These are phyloP conservation scores for Gortyna flavago DNA, from an alignment of 2,888 invertebrate species.

Conservation along the genomic window DNA sequence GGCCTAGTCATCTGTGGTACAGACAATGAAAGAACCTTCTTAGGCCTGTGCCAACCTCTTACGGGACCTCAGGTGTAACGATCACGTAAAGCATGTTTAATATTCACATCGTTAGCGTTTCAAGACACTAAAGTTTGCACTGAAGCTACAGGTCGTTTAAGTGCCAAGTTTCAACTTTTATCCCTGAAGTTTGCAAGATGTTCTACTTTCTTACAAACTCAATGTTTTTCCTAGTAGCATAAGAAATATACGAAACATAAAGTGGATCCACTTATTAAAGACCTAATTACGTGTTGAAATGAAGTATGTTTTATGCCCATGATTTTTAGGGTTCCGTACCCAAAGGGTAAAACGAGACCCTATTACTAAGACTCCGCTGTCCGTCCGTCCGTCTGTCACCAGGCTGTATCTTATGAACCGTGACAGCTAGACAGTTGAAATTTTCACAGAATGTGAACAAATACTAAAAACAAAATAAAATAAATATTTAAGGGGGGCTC, in stretches of 20 bases:
- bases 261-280: neutral
- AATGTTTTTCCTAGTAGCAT: conserved; percentile 13
- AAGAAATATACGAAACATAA: neutral
- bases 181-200: conserved; percentile 31
- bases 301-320: conserved; percentile 7
- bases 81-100: conserved; percentile 28
- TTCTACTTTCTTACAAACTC: conserved; percentile 37
- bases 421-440: too few relatives aligned
- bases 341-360: too few relatives aligned
- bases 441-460: too few relatives aligned
- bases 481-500: too few relatives aligned
- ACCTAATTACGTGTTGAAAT: conserved; percentile 4
- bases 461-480: too few relatives aligned
- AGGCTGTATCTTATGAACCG: too few relatives aligned
- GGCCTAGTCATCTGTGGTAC: neutral
- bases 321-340: too few relatives aligned
- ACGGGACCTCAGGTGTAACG: conserved; percentile 39
- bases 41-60: neutral
- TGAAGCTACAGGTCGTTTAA: conserved; percentile 50
- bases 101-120: conserved; percentile 35
- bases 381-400: too few relatives aligned
- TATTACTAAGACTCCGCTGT: too few relatives aligned
- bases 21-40: conserved; percentile 2
- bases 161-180: conserved; percentile 52
- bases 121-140: conserved; percentile 42